These are phyloP conservation scores for Heterochromis multidens DNA, from an alignment of 2,113 vertebrate species.

Conservation along the genomic window DNA sequence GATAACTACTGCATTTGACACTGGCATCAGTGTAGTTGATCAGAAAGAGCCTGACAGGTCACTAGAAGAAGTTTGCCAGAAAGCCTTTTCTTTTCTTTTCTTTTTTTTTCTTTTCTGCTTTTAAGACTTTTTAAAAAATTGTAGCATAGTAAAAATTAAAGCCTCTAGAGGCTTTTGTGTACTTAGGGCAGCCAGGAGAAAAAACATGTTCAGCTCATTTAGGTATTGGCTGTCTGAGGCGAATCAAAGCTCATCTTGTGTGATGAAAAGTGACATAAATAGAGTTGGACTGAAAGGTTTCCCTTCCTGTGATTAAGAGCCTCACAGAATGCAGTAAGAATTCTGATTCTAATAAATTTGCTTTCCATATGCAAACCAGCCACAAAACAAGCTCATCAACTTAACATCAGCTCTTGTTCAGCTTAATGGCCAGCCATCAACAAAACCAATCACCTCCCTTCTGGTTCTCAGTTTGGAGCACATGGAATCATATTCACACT, in stretches of 20 bases:
- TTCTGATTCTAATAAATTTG: slow-evolving; percentile 44
- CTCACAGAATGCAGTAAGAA: slow-evolving; percentile 28
- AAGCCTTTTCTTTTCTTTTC: no score
- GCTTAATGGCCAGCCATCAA: slow-evolving; percentile 64
- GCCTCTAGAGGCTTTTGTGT: no score
- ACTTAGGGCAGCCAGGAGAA: no score
- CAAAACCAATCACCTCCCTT: slow-evolving; percentile 41
- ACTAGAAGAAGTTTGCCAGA: no score
- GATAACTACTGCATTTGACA: no score
- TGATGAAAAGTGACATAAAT: slow-evolving; percentile 55
- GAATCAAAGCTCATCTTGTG: slow-evolving; percentile 33
- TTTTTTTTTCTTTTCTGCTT: no score
- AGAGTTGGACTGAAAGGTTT: slow-evolving; percentile 58
- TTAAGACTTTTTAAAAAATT: no score
- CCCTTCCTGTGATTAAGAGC: slow-evolving; percentile 45
- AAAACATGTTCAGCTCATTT: no score
- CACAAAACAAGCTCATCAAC: slow-evolving; percentile 64
- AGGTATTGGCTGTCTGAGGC: no score
- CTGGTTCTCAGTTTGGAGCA: slow-evolving; percentile 9
- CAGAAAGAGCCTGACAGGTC: no score
- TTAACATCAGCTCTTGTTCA: slow-evolving; percentile 62
- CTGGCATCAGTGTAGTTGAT: no score
- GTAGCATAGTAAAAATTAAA: no score
- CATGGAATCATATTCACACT: neutral
- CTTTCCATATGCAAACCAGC: slow-evolving; percentile 59